phyloP scores from a whole-genome alignment of 2,113 vertebrate species.

The Syngnathus typhle region DNA sequence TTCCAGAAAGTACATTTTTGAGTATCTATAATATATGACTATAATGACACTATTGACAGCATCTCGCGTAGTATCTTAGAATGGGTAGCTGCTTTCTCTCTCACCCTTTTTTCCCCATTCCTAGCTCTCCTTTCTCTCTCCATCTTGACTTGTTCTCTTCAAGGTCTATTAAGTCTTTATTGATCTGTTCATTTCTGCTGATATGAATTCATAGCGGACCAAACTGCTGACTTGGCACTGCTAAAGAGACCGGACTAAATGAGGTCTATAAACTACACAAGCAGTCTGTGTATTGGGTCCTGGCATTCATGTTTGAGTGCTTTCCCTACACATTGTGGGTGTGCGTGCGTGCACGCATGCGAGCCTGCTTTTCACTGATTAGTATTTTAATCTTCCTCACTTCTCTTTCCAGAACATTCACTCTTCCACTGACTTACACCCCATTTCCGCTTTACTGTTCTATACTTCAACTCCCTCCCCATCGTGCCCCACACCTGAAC shows the following conservation, averaged over 20 bases:
- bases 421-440: slow-evolving; percentile 27
- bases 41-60: neutral
- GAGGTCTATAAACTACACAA: slow-evolving; percentile 65
- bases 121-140: slow-evolving; percentile 35
- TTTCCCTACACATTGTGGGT: slow-evolving; percentile 6
- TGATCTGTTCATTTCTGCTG: slow-evolving; percentile 73
- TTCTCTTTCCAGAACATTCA: slow-evolving; percentile 39
- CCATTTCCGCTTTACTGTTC: slow-evolving; percentile 13
- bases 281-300: slow-evolving; percentile 25
- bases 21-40: too few species aligned
- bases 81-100: slow-evolving; percentile 8
- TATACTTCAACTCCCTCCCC: slow-evolving; percentile 7
- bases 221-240: slow-evolving; percentile 71
- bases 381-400: slow-evolving; percentile 48
- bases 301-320: slow-evolving; percentile 27
- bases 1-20: too few species aligned
- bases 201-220: slow-evolving; percentile 73
- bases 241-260: slow-evolving; percentile 69
- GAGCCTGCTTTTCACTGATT: slow-evolving; percentile 39
- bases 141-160: slow-evolving; percentile 57
- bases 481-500: slow-evolving; percentile 50
- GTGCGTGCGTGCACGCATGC: slow-evolving; percentile 10
- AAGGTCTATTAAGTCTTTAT: slow-evolving; percentile 76
- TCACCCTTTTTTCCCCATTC: slow-evolving; percentile 22
- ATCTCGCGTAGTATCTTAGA: slow-evolving; percentile 5